A percentile compares a stretch with the other conserved stretches of the same genome.
These are phyloP conservation scores for Spicauda simplicius DNA, from an alignment of 2,888 invertebrate species.

Conservation along the genomic window DNA sequence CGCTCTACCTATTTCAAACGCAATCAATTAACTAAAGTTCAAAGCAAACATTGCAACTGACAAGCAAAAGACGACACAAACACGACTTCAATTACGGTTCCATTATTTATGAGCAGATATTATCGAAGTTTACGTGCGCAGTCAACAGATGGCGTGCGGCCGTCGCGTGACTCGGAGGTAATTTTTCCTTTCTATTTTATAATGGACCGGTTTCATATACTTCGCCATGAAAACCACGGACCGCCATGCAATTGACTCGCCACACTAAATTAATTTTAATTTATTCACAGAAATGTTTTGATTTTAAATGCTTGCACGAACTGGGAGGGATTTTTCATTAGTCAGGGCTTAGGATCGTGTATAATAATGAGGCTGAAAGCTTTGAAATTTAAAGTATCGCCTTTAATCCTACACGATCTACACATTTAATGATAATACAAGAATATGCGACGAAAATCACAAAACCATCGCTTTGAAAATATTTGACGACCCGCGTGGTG, in stretches of 20 bases:
- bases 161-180: conserved; percentile 15
- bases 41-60: neutral
- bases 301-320: neutral
- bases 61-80: neutral
- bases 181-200: conserved; percentile 28
- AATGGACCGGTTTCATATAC: conserved; percentile 1
- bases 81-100: neutral
- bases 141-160: conserved; percentile 31
- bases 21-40: too few species aligned
- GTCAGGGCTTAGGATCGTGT: neutral
- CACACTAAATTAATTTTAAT: conserved; percentile 18
- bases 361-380: too few species aligned
- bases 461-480: too few species aligned
- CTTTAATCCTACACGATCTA: too few species aligned
- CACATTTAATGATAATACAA: too few species aligned
- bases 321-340: conserved; percentile 1
- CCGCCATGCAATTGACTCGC: conserved; percentile 10
- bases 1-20: too few species aligned
- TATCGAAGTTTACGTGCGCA: conserved; percentile 15
- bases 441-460: too few species aligned
- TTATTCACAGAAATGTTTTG: conserved; percentile 12
- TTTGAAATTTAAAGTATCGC: too few species aligned
- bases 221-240: neutral
- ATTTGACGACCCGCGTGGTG: too few species aligned
- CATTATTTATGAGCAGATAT: conserved; percentile 11